These are phyloP conservation scores for Protomyctophum bolini DNA, from an alignment of 2,113 vertebrate species.

Conservation along the genomic window DNA sequence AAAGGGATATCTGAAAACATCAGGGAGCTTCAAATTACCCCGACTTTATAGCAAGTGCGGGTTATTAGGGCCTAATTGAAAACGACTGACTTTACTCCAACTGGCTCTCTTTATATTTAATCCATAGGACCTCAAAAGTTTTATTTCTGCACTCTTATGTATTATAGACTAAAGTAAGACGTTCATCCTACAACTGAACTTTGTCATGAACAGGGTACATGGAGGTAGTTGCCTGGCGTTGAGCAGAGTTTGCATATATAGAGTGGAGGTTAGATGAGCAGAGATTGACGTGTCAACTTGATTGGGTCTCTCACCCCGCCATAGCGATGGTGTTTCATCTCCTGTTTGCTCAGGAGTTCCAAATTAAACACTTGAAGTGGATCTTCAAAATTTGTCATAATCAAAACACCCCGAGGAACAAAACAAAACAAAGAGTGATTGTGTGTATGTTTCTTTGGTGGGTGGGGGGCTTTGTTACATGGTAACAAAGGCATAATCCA, in stretches of 20 bases:
- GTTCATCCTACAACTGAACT: constrained; percentile 41
- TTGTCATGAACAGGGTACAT: constrained; percentile 29
- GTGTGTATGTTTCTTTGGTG: constrained; percentile 5
- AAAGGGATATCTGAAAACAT: constrained; percentile 74
- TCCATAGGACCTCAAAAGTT: constrained; percentile 63
- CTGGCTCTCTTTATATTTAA: constrained; percentile 64
- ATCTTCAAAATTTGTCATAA: constrained; percentile 52
- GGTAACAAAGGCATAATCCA: constrained; percentile 46
- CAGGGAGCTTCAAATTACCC: constrained; percentile 76
- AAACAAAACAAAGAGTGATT: constrained; percentile 58
- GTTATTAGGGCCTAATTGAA: constrained; percentile 78
- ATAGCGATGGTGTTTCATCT: constrained; percentile 26
- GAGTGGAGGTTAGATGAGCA: constrained; percentile 9
- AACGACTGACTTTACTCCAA: constrained; percentile 65
- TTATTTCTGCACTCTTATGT: constrained; percentile 75
- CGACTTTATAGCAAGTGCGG: constrained; percentile 71
- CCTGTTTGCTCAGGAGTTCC: constrained; percentile 12
- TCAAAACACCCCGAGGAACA: constrained; percentile 52
- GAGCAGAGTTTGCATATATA: background rate
- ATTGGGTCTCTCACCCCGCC: constrained; percentile 4
- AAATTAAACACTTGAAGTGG: constrained; percentile 50
- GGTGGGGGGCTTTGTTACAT: background rate
- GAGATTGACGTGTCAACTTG: constrained; percentile 17
- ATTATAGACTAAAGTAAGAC: constrained; percentile 66
- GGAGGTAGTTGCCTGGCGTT: background rate